These are phyloP conservation scores for Xenopus petersii DNA, from an alignment of 2,797 vertebrate species.

Conservation along the genomic window DNA sequence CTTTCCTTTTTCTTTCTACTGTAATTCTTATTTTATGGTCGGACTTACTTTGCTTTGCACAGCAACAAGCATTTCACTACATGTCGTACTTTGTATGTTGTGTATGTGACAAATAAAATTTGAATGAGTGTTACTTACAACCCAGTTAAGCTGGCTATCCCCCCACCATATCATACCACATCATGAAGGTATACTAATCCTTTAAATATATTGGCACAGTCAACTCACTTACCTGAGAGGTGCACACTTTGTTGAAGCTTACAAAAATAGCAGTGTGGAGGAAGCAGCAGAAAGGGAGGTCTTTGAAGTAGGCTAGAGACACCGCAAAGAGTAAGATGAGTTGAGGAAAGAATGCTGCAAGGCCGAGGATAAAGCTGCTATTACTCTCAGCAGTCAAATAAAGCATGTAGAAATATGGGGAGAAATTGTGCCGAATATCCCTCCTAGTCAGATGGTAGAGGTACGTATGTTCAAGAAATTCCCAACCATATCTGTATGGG, in stretches of 20 bases:
- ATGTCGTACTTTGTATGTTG: too few relatives aligned
- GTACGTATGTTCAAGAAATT: slow-evolving; percentile 87
- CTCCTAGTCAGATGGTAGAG: slow-evolving; percentile 88
- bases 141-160: too few relatives aligned
- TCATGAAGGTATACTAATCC: too few relatives aligned
- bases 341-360: slow-evolving; percentile 85
- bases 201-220: too few relatives aligned
- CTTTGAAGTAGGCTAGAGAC: slow-evolving; percentile 75
- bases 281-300: slow-evolving; percentile 87
- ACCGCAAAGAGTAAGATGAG: slow-evolving; percentile 70
- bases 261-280: slow-evolving; percentile 88
- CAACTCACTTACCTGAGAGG: slow-evolving; percentile 75
- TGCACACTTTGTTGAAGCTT: slow-evolving; percentile 97
- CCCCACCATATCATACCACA: too few relatives aligned
- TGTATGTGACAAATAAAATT: too few relatives aligned
- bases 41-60: too few relatives aligned
- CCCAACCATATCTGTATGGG: slow-evolving; percentile 78
- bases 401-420: slow-evolving; percentile 94
- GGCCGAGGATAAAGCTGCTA: slow-evolving; percentile 76
- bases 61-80: too few relatives aligned
- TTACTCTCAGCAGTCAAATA: slow-evolving; percentile 83
- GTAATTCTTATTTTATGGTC: too few relatives aligned
- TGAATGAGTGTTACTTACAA: too few relatives aligned
- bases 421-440: slow-evolving; percentile 93
- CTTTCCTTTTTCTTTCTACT: too few relatives aligned